Base-by-base conservation (phyloP, 1,140 invertebrate genomes). In the Eriocheir sinensis region DNA sequence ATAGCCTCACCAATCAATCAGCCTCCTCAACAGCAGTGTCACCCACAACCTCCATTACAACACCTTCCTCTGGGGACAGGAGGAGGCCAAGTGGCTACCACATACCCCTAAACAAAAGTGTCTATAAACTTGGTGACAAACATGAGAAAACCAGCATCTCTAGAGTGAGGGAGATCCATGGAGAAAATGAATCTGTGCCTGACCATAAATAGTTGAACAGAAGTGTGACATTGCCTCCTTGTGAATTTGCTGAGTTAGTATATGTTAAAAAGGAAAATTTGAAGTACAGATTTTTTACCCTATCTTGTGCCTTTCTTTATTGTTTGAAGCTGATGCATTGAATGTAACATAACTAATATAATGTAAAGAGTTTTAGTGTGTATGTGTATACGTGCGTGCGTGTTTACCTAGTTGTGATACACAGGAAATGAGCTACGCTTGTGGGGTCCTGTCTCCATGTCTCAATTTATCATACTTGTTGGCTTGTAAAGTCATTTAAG, bases 131-230 rank as follows among this genome's bases (percentile, higher is more conserved):
- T 17, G 41, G 27, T 85, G 89, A 94, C 53, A 94, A 88, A 80
- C 41, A 44, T 21, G 79, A 17, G 79, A 88, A 90, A 9, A 89
- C 60, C 53, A 17, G 60, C 4, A 92, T 86, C 53, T 41, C 86
- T 36, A 81, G 60, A 53, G 48, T 81, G 3, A 94, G 81, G 38
- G 94, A 83, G 40, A 88, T 44, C 92, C 53, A 36, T n/a, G 44
- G 81, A 36, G 94, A 94, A 91, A 94, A 83, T 94, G 94, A 94
- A 92, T 91, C 94, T 91, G 94, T 94, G 94, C 94, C 94, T 94
- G 80, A 94, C 80, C 83, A 44, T 94, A 94, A 94, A 44, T 94
- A 94, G 30, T 91, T 72, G 6, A 72, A 2, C 27, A 72, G 27
- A 72, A 72, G 0, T 1, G 60, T 72, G 60, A n/a, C 60, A 72